Evolutionary conservation across 2,113 vertebrate genomes (phyloP).

Genomic region (Elephantulus edwardii): DNA sequence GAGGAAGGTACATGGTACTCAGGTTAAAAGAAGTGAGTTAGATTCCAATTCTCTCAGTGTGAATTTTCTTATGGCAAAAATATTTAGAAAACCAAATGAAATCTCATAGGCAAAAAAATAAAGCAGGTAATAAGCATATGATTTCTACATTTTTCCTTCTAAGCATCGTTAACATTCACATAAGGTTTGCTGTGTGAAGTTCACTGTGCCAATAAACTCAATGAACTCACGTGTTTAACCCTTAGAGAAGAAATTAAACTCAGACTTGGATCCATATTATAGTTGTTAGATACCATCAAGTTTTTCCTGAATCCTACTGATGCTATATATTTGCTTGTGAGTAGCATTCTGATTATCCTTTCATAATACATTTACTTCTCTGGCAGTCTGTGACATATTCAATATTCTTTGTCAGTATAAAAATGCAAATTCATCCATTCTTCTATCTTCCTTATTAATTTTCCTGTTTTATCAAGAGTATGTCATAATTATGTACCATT

Average conservation of each 20-base stretch:
- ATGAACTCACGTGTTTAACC: too few relatives aligned
- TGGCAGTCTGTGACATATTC: too few relatives aligned
- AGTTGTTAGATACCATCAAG: too few relatives aligned
- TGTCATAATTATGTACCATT: too few relatives aligned
- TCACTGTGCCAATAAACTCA: not conserved
- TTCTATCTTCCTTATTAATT: too few relatives aligned
- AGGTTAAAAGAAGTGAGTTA: not conserved
- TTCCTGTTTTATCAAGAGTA: too few relatives aligned
- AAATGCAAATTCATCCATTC: too few relatives aligned
- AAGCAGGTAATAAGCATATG: not conserved
- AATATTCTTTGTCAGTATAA: too few relatives aligned
- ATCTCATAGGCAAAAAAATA: not conserved
- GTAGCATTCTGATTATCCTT: too few relatives aligned
- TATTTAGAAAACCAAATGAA: constrained; percentile 1
- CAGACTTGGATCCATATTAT: not conserved
- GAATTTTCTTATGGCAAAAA: not conserved
- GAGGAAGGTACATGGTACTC: not conserved
- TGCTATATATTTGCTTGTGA: too few relatives aligned
- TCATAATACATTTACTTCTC: too few relatives aligned
- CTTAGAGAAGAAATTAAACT: not conserved
- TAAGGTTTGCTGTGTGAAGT: not conserved
- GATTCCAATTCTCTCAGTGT: not conserved
- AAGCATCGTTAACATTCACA: not conserved
- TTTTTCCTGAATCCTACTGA: too few relatives aligned
- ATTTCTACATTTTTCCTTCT: not conserved